Evolutionary conservation across 1,140 invertebrate species (phyloP), one percentile per base, ranked within the genome.

Genomic region (Drosophila lowei): DNA sequence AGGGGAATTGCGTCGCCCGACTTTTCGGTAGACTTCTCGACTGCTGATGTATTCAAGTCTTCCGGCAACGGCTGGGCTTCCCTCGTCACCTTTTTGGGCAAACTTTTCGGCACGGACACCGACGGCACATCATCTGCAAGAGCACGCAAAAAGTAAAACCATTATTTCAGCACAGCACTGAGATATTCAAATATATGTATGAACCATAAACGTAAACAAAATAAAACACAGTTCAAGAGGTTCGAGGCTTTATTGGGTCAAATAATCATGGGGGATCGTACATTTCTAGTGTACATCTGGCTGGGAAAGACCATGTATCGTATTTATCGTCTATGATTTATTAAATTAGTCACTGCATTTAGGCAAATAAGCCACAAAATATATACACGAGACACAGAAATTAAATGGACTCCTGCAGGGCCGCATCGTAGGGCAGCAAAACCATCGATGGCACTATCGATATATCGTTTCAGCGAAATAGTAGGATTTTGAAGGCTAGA

Each of bases 1-100:
- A 90, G 21, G 6, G 88, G 88, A 56, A 90, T 81, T 8, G 54
- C 34, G 38, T 72, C 74, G 6, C 11, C n/a, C 9, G 9, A 11
- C 2, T 15, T 11, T 8, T 13, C 8, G 46, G 11, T 38, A 11
- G 34, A 11, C 4, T 38, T 38, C 34, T 38, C 11, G 11, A 2
- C 34, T 4, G 11, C 5, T 11, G 11, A 4, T 38, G 34, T 11
- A 5, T 38, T 38, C 1, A 38, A 11, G 34, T 11, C 34, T 38
- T 38, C 11, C 34, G 34, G 34, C 34, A 38, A 5, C 34, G 34
- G 34, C 34, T 38, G 3, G 3, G 11, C 11, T 1, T 38, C 34
- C 34, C 13, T 13, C 5, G 34, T 5, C 34, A 38, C 34, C 34
- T 38, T 38, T 34, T 67, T 1, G 11, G 18, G 8, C 0, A 38